Evolutionary conservation across 2,113 vertebrate genomes (phyloP), one percentile per base, ranked within the genome.

Genomic region (Eublepharis macularius): DNA sequence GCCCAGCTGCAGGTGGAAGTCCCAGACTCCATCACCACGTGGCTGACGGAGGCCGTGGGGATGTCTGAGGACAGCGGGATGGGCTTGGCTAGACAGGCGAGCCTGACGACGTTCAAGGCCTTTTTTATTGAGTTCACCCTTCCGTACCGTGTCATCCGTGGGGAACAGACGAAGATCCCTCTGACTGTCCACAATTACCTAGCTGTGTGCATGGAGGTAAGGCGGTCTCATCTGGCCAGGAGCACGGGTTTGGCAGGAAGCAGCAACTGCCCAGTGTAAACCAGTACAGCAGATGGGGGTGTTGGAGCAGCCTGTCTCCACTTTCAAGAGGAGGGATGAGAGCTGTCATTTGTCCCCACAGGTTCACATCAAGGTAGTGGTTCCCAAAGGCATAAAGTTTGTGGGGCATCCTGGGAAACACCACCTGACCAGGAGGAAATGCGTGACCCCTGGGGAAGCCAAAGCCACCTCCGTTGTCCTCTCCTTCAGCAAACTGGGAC

Each of bases 121-220:
- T 98, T 99, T 95, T 99, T 99, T 69, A 95, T 98, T 0, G 98
- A 98, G 77, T 98, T 99, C 83, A 98, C 96, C 0, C 92, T 99
- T 86, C 98, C 98, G 0, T 97, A 97, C 91, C 96, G 93, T 0
- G 94, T 98, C 75, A 97, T 98, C 91, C 96, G 98, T 0, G 98
- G 98, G 32, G 98, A 99, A 69, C 98, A 99, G 94, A 97, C 97
- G 95, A 98, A 99, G 95, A 97, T 98, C 86, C 97, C 97, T 0
- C 92, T 99, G 57, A 98, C 96, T 0, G 95, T 98, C 90, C 98
- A 99, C 96, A 99, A 98, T 86, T 98, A 99, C 94, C 91, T 98
- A 83, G 81, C 96, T 0, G 66, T 94, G 80, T 98, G 97, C 9
- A 87, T 95, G 0, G 98, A 98, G 98, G 98, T 98, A 92, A 94